Evolutionary conservation across 1,140 invertebrate species (phyloP).

Genomic region (Coptotermes formosanus): DNA sequence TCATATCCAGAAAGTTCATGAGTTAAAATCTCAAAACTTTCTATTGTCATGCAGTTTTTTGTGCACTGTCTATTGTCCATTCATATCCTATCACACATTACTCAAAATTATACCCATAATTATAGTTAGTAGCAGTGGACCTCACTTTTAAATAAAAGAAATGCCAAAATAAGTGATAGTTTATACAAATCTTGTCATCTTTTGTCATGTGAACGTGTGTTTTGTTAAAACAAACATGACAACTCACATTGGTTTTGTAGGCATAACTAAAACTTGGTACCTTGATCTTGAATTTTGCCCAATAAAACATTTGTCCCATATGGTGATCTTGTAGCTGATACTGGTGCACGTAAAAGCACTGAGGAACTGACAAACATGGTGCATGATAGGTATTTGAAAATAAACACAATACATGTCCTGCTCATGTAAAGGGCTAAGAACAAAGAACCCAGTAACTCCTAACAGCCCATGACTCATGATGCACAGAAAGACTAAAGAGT

Average conservation of each 20-base stretch:
- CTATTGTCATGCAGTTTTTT: no score
- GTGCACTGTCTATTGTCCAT: no score
- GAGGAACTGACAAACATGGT: background rate
- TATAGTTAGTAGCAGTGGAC: background rate
- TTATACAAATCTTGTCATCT: background rate
- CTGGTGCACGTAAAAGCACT: background rate
- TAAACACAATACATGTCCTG: background rate
- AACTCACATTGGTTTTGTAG: background rate
- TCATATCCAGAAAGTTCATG: no score
- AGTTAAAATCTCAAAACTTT: no score
- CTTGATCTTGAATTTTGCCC: background rate
- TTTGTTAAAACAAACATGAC: background rate
- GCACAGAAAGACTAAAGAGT: background rate
- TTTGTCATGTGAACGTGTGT: background rate
- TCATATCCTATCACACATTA: no score
- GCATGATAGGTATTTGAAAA: background rate
- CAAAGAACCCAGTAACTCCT: background rate
- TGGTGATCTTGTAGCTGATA: background rate
- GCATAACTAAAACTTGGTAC: background rate
- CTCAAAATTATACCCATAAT: no score
- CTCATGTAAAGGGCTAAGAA: background rate
- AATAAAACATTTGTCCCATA: background rate
- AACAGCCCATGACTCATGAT: background rate
- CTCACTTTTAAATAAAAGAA: background rate
- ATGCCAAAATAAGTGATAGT: background rate